A percentile compares a stretch with the other conserved stretches of the same genome.
Evolutionary conservation across 92 coral and sea anemone species (phyloP).

Genomic region (Porites cylindrica): DNA sequence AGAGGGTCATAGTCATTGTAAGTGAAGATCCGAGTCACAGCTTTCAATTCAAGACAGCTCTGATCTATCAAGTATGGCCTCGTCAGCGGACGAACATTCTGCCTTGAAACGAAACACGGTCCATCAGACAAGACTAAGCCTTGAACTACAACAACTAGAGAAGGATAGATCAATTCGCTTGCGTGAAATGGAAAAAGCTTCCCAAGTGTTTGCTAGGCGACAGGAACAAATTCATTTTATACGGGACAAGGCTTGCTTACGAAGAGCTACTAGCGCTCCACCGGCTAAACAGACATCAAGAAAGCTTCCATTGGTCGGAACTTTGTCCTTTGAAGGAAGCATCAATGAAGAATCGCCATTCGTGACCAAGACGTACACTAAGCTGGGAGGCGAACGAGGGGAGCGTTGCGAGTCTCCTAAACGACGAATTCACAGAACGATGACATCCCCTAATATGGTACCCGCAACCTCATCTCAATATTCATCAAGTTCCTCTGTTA

Average conservation of each 20-base stretch:
- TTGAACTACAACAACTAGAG: constrained; percentile 84
- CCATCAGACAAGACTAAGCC: constrained; percentile 81
- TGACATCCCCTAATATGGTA: constrained; percentile 18
- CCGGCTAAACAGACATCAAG: not conserved
- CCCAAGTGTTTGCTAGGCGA: constrained; percentile 80
- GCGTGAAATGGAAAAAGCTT: constrained; percentile 81
- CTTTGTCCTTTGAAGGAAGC: not conserved
- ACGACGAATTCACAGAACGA: constrained; percentile 15
- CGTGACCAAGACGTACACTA: constrained; percentile 10
- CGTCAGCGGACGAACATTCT: constrained; percentile 86
- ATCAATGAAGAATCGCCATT: constrained; percentile 26
- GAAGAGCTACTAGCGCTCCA: constrained; percentile 73
- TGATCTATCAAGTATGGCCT: constrained; percentile 30
- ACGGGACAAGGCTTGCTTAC: constrained; percentile 55
- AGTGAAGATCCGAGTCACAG: not conserved
- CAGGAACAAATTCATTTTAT: constrained; percentile 69
- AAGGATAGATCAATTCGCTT: constrained; percentile 69
- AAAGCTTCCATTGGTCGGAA: not conserved
- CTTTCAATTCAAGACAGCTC: not conserved
- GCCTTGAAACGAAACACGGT: constrained; percentile 83
- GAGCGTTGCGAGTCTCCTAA: not conserved
- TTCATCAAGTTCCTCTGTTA: not conserved
- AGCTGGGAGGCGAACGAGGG: not conserved
- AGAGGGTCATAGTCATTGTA: constrained; percentile 26
- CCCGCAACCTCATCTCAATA: constrained; percentile 4